Evolutionary conservation across 2,797 vertebrate genomes (phyloP).

Genomic region (Xiphorhynchus erythropygius): DNA sequence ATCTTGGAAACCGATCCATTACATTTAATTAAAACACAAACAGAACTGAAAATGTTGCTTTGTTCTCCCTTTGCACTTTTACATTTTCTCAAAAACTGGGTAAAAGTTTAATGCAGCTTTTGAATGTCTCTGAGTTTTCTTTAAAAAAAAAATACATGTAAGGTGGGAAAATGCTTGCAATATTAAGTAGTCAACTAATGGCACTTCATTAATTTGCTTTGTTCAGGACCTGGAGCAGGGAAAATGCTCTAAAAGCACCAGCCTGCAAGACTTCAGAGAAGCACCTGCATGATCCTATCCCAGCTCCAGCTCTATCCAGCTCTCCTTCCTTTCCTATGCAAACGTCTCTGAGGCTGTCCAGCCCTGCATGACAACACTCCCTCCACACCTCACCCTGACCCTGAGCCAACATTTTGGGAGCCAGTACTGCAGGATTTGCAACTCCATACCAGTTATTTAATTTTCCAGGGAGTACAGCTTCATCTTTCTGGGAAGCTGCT

Average conservation of each 20-base stretch:
- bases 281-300: background rate
- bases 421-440: background rate
- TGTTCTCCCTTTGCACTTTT: background rate
- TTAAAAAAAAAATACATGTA: background rate
- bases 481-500: constrained; percentile 9
- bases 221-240: background rate
- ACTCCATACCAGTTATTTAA: background rate
- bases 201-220: background rate
- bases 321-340: background rate
- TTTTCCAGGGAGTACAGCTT: constrained; percentile 24
- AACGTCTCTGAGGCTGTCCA: background rate
- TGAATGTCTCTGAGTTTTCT: background rate
- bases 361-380: background rate
- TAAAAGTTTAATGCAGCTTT: background rate
- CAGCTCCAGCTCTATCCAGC: too few species aligned
- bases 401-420: background rate
- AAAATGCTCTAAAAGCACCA: background rate
- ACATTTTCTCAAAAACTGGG: background rate
- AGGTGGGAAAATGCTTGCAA: background rate
- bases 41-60: background rate
- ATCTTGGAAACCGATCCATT: background rate
- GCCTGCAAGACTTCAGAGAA: background rate
- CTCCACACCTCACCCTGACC: background rate
- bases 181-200: background rate
- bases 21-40: background rate